Conservation (phyloP, 2,888 invertebrate genomes). For the Drosophila quinaria region DNA sequence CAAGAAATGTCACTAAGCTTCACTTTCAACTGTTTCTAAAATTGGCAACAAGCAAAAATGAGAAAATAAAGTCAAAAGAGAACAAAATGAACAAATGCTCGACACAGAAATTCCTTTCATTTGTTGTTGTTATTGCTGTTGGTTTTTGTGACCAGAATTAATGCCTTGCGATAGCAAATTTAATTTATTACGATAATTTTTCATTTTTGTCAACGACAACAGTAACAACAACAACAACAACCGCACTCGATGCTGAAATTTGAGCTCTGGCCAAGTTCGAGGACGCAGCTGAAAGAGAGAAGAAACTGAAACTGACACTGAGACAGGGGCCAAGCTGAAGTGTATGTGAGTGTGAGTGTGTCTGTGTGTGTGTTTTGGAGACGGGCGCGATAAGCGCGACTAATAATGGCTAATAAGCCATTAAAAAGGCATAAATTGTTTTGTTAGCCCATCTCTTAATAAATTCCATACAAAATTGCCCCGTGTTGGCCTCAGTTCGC, state of each 20-base stretch:
- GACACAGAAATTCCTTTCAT: slow-evolving; percentile 62
- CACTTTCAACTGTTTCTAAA: slow-evolving; percentile 67
- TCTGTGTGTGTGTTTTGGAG: slow-evolving; percentile 49
- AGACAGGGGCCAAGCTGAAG: slow-evolving; percentile 19
- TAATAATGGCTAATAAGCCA: slow-evolving; percentile 84
- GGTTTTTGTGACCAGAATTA: slow-evolving; percentile 71
- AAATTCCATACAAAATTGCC: slow-evolving; percentile 76
- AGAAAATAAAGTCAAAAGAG: slow-evolving; percentile 21
- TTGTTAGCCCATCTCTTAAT: slow-evolving; percentile 83
- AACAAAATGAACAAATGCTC: slow-evolving; percentile 50
- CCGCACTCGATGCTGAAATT: slow-evolving; percentile 61
- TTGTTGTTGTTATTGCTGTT: slow-evolving; percentile 35
- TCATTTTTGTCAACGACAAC: slow-evolving; percentile 78
- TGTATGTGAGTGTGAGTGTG: slow-evolving; percentile 34
- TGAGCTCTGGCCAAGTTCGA: slow-evolving; percentile 63
- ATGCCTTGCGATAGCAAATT: slow-evolving; percentile 83
- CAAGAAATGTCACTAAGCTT: slow-evolving; percentile 63
- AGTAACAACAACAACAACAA: slow-evolving; percentile 29
- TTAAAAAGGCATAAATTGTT: slow-evolving; percentile 84
- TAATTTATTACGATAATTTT: slow-evolving; percentile 84
- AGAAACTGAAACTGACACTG: slow-evolving; percentile 50
- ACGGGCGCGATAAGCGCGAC: slow-evolving; percentile 82
- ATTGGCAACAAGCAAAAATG: slow-evolving; percentile 18
- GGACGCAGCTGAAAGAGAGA: slow-evolving; percentile 52
- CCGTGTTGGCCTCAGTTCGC: slow-evolving; percentile 36